Evolutionary conservation across 2,113 vertebrate genomes (phyloP).

Genomic region (Harpagus bidentatus): DNA sequence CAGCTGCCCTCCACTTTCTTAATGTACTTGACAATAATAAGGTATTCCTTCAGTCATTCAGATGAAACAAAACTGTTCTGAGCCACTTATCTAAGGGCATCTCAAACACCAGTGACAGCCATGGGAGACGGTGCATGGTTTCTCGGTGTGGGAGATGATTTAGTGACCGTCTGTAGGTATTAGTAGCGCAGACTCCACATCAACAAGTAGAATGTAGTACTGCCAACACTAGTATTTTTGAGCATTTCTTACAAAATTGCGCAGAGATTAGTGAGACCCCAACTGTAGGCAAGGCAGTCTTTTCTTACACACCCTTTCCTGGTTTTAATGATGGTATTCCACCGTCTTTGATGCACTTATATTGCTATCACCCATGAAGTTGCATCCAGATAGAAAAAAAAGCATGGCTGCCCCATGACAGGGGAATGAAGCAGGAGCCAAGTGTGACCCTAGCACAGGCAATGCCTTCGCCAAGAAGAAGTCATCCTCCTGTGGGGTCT

Average conservation of each 20-base stretch:
- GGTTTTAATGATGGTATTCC: background rate
- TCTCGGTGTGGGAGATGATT: fast-evolving
- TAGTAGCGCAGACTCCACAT: background rate
- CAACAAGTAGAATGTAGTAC: background rate
- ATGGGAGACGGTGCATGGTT: background rate
- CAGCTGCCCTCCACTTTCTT: background rate
- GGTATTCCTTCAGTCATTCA: background rate
- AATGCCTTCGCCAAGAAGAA: background rate
- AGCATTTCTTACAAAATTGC: background rate
- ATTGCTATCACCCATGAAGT: background rate
- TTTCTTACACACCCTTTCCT: background rate
- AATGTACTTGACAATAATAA: background rate
- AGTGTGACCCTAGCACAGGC: background rate
- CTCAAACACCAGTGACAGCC: background rate
- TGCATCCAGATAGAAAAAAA: background rate
- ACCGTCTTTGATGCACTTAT: background rate
- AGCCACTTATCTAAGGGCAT: background rate
- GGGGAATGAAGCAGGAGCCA: background rate
- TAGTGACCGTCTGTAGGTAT: background rate
- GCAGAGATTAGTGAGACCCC: background rate
- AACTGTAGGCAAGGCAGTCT: background rate
- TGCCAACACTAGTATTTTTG: background rate
- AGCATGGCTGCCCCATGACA: background rate
- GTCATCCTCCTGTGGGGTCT: background rate
- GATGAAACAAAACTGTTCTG: background rate